Base-by-base conservation (phyloP, 1,140 invertebrate species). In the Bombus confusus region DNA sequence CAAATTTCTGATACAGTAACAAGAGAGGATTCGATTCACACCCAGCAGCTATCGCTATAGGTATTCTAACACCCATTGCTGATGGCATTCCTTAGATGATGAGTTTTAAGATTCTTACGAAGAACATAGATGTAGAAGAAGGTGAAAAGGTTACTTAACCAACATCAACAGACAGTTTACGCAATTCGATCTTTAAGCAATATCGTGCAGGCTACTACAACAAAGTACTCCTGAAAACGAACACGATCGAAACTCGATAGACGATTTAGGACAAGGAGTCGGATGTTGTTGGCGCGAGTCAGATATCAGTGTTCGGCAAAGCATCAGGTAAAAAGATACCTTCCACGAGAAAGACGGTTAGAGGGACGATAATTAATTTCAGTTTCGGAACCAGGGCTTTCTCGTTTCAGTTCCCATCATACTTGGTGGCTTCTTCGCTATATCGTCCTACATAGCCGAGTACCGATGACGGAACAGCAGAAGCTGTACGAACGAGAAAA, bases 371-470 rank as follows among this genome's bases (percentile, higher is more conserved):
- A 77, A 78, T 31, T 87, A 88, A 85, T 85, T 87, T 91, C 79
- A 85, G 37, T 74, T 39, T 72, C 69, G 57, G 31, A 68, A 69
- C 74, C 75, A 74, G 59, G 77, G 87, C 91, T 92, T 92, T 88
- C 93, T 90, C 91, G 81, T 86, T 88, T 89, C 76, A 71, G 72
- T 77, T 88, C 84, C 73, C 69, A 76, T 66, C 41, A n/a, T 39
- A 18, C 22, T 18, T 10, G 52, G 18, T 12, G 34, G 22, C n/a
- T 72, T 34, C 10, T 13, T 28, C 66, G 28, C 2, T 59, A 15
- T 43, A 12, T 25, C 41, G 52, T 8, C 34, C 41, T 80, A 73
- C 72, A 80, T 62, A 73, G 41, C 28, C 28, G 31, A 74, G 59
- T 66, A 41, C 34, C 43, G 78, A 81, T 69, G 69, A 81, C n/a